A percentile compares a stretch with the other conserved stretches of the same genome.
Conservation (phyloP, 2,113 vertebrate genomes). For the Pao palembangensis region DNA sequence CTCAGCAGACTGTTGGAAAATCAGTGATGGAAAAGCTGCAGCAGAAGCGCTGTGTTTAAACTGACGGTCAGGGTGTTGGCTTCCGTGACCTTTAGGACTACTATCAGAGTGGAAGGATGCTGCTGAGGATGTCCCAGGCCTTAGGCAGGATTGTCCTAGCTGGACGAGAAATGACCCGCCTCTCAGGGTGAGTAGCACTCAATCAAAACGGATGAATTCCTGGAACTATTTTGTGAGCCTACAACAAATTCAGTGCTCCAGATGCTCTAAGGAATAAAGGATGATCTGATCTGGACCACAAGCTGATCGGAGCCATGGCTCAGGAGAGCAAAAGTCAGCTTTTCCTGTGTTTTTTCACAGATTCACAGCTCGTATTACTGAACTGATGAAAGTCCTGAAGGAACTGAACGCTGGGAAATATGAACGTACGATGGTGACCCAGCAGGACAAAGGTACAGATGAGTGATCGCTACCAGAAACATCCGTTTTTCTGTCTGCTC, state of each 20-base stretch:
- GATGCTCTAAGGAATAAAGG: too few species aligned
- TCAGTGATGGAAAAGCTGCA: too few species aligned
- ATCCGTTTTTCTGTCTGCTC: neutral
- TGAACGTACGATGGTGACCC: constrained; percentile 91
- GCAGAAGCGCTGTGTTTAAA: too few species aligned
- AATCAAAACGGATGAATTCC: neutral
- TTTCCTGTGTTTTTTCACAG: constrained; percentile 55
- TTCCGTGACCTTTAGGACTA: constrained; percentile 83
- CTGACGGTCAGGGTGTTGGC: too few species aligned
- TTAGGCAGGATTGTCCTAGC: constrained; percentile 95
- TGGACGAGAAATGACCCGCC: constrained; percentile 94
- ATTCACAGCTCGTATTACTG: constrained; percentile 93
- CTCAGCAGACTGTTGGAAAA: too few species aligned
- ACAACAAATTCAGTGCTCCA: too few species aligned
- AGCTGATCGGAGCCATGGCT: too few species aligned
- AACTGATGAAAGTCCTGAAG: constrained; percentile 92
- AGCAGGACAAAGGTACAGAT: constrained; percentile 82
- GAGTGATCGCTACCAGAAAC: neutral
- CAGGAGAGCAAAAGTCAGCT: too few species aligned
- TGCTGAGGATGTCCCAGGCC: constrained; percentile 94
- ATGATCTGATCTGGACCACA: too few species aligned
- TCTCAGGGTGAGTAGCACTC: constrained; percentile 82
- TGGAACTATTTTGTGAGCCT: neutral
- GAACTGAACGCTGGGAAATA: constrained; percentile 94
- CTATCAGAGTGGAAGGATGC: constrained; percentile 97